phyloP scores from a whole-genome alignment of 2,888 invertebrate genomes.

The Oscheius sp. region DNA sequence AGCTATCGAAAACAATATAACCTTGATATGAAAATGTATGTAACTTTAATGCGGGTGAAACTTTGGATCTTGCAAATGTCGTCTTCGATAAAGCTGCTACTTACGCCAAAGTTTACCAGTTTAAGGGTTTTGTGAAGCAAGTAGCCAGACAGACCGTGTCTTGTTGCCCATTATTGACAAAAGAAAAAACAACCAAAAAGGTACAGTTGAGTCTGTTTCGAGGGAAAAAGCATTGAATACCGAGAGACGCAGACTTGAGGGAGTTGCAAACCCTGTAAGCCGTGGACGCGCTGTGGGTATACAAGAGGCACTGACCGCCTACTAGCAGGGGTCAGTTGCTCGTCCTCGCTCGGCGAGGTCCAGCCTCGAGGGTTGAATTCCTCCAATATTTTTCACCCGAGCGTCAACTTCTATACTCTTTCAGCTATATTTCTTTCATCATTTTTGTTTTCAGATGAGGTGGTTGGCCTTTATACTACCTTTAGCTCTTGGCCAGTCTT shows the following conservation, averaged over 20 bases:
- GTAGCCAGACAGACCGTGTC: background rate
- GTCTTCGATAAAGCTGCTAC: too few species aligned
- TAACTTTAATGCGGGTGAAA: too few species aligned
- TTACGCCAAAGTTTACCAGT: too few species aligned
- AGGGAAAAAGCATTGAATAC: background rate
- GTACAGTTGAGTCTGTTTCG: constrained; percentile 6
- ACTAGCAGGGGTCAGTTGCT: constrained; percentile 34
- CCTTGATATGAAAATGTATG: too few species aligned
- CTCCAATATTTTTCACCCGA: background rate
- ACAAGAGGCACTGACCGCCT: constrained; percentile 34
- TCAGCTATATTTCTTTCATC: background rate
- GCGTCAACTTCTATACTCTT: background rate
- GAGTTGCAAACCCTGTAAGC: constrained; percentile 36
- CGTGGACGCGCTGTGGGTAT: constrained; percentile 30
- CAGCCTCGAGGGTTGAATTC: constrained; percentile 9
- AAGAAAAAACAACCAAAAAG: constrained; percentile 8
- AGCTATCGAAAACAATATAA: too few species aligned
- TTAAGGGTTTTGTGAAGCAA: too few species aligned
- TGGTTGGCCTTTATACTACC: constrained; percentile 22
- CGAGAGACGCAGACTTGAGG: constrained; percentile 22
- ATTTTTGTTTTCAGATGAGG: constrained; percentile 12
- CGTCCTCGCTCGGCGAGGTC: constrained; percentile 25
- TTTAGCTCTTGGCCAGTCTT: constrained; percentile 41
- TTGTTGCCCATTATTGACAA: constrained; percentile 7
- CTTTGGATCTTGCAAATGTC: too few species aligned